These are phyloP conservation scores for Amphiura filiformis DNA, from an alignment of 35 echinoderm and acorn worm species.

Conservation along the genomic window DNA sequence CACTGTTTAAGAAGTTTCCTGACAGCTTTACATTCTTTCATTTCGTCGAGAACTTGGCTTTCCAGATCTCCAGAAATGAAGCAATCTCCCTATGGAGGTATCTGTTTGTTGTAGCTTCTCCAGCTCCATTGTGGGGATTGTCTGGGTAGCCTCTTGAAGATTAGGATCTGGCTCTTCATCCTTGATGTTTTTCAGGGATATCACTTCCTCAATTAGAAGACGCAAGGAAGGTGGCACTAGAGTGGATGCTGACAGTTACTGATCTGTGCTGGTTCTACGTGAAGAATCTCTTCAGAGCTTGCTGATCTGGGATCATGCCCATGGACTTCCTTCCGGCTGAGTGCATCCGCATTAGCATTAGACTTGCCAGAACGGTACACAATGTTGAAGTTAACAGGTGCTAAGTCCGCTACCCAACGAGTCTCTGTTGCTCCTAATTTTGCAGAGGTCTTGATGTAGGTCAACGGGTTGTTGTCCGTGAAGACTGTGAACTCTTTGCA, in stretches of 20 bases:
- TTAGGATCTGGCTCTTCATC: not conserved
- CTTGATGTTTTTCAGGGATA: not conserved
- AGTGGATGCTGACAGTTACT: not conserved
- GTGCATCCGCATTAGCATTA: constrained; percentile 59
- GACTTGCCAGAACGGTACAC: constrained; percentile 35
- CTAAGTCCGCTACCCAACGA: constrained; percentile 49
- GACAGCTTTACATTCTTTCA: not conserved
- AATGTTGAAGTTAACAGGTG: constrained; percentile 42
- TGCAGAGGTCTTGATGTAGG: constrained; percentile 35
- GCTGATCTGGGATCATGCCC: not conserved
- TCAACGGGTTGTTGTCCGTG: constrained; percentile 67
- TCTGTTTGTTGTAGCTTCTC: not conserved
- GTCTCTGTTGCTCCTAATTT: constrained; percentile 57
- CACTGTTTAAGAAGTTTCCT: constrained; percentile 2
- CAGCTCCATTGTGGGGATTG: not conserved
- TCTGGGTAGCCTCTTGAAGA: not conserved
- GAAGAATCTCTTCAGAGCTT: not conserved
- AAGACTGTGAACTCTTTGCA: constrained; percentile 47
- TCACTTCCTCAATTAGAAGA: not conserved
- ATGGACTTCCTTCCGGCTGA: constrained; percentile 19
- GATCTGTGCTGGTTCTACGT: too few relatives aligned
- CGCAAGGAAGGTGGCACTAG: not conserved
- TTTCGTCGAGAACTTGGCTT: not conserved
- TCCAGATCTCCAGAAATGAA: not conserved
- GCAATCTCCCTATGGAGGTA: not conserved